Conservation (phyloP, 2,797 vertebrate species). For the Platalea minor region DNA sequence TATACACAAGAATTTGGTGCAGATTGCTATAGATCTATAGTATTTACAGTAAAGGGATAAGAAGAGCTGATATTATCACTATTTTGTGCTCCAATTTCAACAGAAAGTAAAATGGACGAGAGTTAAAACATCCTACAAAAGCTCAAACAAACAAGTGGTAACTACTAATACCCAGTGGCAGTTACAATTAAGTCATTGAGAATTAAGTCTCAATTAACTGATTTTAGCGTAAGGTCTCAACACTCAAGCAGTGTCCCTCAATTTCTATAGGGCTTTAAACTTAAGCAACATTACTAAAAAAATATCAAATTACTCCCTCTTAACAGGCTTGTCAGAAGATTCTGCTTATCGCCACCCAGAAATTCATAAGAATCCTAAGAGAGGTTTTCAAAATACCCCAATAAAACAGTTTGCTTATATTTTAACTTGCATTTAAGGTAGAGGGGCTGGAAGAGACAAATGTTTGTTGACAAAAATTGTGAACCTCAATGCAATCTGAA, state of each 20-base stretch:
- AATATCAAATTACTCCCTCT: neutral
- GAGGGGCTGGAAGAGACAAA: slow-evolving; percentile 60
- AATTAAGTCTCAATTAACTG: neutral
- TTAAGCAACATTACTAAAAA: neutral
- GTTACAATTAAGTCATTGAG: neutral
- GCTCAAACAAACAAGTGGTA: slow-evolving; percentile 25
- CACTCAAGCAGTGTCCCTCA: neutral
- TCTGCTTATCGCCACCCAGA: slow-evolving; percentile 22
- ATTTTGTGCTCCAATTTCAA: slow-evolving; percentile 8
- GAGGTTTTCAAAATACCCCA: slow-evolving; percentile 42
- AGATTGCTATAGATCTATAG: neutral
- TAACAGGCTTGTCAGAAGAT: neutral
- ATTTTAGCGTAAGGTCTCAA: neutral
- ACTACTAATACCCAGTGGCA: slow-evolving; percentile 50
- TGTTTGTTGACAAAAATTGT: slow-evolving; percentile 55
- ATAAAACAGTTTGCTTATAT: slow-evolving; percentile 59
- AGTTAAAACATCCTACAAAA: slow-evolving; percentile 36
- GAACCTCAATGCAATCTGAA: slow-evolving; percentile 56
- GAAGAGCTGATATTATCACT: neutral
- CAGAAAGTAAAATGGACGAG: slow-evolving; percentile 6
- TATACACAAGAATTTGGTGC: neutral
- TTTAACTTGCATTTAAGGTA: slow-evolving; percentile 27
- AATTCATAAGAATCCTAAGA: neutral
- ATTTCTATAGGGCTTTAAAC: neutral
- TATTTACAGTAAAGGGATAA: neutral